A percentile compares a stretch with the other conserved stretches of the same genome.
phyloP scores from a whole-genome alignment of 2,797 vertebrate species.

The Adrianichthys oophorus region DNA sequence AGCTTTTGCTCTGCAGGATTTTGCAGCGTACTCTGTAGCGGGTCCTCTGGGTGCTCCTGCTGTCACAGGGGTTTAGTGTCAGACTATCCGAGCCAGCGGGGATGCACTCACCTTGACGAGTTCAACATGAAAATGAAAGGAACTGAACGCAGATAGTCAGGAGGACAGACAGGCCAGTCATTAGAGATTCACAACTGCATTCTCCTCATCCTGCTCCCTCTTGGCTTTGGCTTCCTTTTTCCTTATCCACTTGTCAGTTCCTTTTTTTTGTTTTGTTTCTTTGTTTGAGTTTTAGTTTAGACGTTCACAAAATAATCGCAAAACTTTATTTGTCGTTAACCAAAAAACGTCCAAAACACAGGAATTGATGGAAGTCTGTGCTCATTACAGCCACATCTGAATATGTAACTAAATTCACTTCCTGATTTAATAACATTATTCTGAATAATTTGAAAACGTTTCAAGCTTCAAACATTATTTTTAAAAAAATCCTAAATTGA shows the following conservation, averaged over 20 bases:
- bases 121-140: constrained; percentile 50
- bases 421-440: too few species aligned
- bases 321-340: too few species aligned
- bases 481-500: too few species aligned
- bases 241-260: not conserved
- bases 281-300: not conserved
- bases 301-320: not conserved
- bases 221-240: not conserved
- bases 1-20: constrained; percentile 7
- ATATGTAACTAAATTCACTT: too few species aligned
- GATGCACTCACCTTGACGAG: constrained; percentile 59
- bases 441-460: too few species aligned
- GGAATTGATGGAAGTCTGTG: too few species aligned
- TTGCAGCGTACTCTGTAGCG: constrained; percentile 1
- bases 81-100: constrained; percentile 19
- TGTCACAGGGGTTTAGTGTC: constrained; percentile 62
- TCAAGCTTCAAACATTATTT: too few species aligned
- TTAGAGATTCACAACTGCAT: constrained; percentile 15
- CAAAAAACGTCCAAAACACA: too few species aligned
- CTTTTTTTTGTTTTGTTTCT: not conserved
- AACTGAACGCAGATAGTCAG: constrained; percentile 34
- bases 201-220: not conserved
- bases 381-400: too few species aligned
- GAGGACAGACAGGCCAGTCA: constrained; percentile 22
- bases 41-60: constrained; percentile 45